phyloP scores from a whole-genome alignment of 2,888 invertebrate genomes.

The Caenorhabditis sp. region DNA sequence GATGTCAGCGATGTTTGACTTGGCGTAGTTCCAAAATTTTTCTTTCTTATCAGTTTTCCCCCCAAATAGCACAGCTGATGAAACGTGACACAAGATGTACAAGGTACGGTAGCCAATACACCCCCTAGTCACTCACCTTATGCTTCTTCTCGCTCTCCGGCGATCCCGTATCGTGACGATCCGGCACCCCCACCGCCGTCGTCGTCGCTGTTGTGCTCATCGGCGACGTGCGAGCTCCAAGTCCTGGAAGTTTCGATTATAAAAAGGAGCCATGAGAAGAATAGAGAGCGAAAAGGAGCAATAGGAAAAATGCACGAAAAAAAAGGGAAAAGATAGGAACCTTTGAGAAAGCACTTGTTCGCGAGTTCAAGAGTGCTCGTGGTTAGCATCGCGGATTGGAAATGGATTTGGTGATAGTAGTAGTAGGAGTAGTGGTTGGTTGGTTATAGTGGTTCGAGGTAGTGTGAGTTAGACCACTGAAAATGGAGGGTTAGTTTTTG shows the following conservation, averaged over 20 bases:
- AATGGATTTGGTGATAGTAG: neutral
- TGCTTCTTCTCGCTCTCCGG: constrained; percentile 48
- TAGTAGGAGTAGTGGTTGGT: constrained; percentile 13
- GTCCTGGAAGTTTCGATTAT: constrained; percentile 23
- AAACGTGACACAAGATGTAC: too few species aligned
- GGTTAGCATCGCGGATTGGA: constrained; percentile 39
- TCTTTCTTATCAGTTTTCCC: neutral
- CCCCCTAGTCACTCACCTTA: constrained; percentile 21
- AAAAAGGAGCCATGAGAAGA: too few species aligned
- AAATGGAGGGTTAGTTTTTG: neutral
- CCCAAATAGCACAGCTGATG: too few species aligned
- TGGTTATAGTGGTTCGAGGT: neutral
- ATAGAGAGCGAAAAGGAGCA: too few species aligned
- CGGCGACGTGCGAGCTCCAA: constrained; percentile 23
- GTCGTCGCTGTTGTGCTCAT: constrained; percentile 32
- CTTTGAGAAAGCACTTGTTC: constrained; percentile 46
- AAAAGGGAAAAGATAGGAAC: constrained; percentile 11
- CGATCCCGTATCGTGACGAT: constrained; percentile 38
- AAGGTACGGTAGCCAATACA: constrained; percentile 15
- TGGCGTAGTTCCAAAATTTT: constrained; percentile 13
- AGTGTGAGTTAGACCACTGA: constrained; percentile 1
- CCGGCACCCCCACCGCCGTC: neutral
- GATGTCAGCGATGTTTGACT: constrained; percentile 19
- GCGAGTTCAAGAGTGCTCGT: constrained; percentile 47
- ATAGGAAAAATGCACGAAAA: neutral